These are phyloP conservation scores for Pseudopodoces humilis DNA, from an alignment of 2,113 vertebrate species.

Conservation along the genomic window DNA sequence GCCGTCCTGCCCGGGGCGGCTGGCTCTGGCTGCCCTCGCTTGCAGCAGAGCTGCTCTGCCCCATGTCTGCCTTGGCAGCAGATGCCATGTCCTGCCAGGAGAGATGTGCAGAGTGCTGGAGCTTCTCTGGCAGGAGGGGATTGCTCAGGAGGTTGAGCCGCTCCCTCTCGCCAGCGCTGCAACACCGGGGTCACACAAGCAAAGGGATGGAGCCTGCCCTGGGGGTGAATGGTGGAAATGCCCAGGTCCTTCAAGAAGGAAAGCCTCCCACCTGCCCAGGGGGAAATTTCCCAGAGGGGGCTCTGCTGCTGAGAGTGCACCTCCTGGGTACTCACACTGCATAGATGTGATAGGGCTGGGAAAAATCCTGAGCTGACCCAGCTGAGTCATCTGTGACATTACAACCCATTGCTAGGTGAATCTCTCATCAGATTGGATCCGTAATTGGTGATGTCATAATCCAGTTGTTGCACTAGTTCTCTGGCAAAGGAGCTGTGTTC, in stretches of 20 bases:
- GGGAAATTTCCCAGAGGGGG: too few relatives aligned
- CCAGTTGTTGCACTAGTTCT: background rate
- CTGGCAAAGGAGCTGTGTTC: background rate
- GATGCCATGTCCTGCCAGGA: background rate
- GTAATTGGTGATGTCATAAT: background rate
- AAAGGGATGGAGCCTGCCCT: background rate
- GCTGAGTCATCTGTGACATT: background rate
- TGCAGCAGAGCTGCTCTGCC: background rate
- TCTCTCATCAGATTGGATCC: background rate
- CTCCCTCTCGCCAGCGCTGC: background rate
- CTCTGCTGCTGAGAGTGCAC: background rate
- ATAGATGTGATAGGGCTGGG: background rate
- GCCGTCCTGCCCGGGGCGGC: rapidly evolving
- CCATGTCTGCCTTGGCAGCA: background rate
- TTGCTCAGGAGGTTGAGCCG: background rate
- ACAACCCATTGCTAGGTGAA: background rate
- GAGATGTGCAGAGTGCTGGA: background rate
- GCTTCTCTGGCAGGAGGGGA: background rate
- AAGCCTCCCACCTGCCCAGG: background rate
- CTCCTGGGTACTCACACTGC: background rate
- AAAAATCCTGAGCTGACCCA: background rate
- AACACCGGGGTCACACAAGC: rapidly evolving
- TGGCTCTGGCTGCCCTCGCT: background rate
- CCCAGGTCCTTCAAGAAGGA: background rate
- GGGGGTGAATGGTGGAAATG: background rate